Evolutionary conservation across 2,888 invertebrate genomes (phyloP).

Genomic region (Hypolimnas misippus): DNA sequence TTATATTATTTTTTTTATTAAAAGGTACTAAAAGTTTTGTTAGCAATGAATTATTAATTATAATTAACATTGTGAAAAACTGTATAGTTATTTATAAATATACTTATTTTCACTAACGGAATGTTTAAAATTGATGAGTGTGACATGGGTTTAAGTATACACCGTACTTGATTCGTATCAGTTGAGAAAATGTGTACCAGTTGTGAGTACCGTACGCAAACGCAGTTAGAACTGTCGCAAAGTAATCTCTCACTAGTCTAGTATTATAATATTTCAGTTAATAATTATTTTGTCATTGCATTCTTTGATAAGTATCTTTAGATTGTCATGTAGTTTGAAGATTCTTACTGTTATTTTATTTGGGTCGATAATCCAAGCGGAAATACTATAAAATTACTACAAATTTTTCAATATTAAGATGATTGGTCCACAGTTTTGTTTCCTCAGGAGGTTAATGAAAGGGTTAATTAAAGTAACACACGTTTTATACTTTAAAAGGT

Average conservation of each 20-base stretch:
- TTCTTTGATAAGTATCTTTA: not conserved
- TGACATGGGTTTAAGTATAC: conserved; percentile 13
- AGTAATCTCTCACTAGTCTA: conserved; percentile 13
- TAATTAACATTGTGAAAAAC: no score
- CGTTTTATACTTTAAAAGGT: no score
- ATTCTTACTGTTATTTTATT: not conserved
- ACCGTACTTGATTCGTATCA: conserved; percentile 36
- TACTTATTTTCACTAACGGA: conserved; percentile 8
- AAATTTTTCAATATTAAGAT: no score
- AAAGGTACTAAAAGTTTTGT: no score
- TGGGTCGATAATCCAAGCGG: no score
- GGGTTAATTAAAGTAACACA: no score
- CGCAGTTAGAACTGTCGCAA: conserved; percentile 35
- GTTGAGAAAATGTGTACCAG: conserved; percentile 24
- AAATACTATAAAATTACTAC: no score
- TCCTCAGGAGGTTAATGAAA: no score
- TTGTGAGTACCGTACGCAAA: conserved; percentile 30
- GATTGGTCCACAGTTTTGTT: no score
- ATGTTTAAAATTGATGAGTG: not conserved
- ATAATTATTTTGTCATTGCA: conserved; percentile 9
- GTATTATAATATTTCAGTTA: conserved; percentile 6
- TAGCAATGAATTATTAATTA: no score
- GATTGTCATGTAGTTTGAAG: not conserved
- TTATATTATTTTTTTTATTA: no score
- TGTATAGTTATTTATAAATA: no score